Base-by-base conservation (phyloP, 2,797 vertebrate species). In the Peromyscus attwateri region DNA sequence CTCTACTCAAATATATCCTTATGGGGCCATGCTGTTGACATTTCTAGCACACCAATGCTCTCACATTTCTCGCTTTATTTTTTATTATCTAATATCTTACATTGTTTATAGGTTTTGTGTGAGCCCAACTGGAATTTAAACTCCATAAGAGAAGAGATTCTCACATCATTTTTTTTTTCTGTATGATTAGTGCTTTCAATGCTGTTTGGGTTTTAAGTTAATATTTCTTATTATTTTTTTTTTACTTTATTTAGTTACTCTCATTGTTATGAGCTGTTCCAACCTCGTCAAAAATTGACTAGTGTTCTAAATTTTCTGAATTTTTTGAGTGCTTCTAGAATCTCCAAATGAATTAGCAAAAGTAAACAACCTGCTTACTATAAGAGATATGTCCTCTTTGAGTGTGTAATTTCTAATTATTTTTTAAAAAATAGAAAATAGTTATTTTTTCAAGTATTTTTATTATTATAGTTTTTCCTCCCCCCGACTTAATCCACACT, bases 131-230 rank as follows among this genome's bases (percentile, higher is more conserved):
- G 43, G 25, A 84, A 64, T 70, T 57, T 66, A 70, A 64, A 76
- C 23, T 80, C 52, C 49, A 62, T 57, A 43, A 92, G 52, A 25
- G 60, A 57, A 93, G 70, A 83, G 1, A 6, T 81, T 95, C 40
- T 88, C 79, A 4, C 62, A 29, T 80, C 4, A 62, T 73, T 93
- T 85, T 64, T 87, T 85, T 64, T 87, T 95, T 80, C 29, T 49
- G 1, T 68, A n/a, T 55, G 68, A 21, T 21, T 96, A 27, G 23
- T 84, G 3, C 52, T 82, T 89, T 91, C 29, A 71, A 76, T 87
- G 73, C 76, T 94, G 55, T 55, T 68, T 27, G 3, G 4, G 1
- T 87, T 64, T 85, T 94, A 85, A 94, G 88, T 57, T 3, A 82
- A 73, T 92, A 10, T 73, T 95, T 71, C 71, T 73, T 81, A 75